These are phyloP conservation scores for Anthophora plumipes DNA, from an alignment of 2,888 invertebrate genomes.

Conservation along the genomic window DNA sequence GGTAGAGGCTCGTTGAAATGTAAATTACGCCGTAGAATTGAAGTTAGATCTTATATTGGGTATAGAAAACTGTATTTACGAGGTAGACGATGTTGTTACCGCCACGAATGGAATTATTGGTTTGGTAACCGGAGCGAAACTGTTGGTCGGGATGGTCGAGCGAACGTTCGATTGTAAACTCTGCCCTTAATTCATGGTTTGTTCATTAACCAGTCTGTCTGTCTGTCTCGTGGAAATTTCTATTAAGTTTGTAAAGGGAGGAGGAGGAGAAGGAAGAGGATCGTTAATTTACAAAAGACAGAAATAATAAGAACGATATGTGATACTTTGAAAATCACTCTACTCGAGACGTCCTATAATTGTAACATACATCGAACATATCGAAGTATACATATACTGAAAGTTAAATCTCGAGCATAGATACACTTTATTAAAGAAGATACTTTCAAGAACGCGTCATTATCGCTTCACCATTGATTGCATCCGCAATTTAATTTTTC, in stretches of 20 bases:
- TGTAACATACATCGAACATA: neutral
- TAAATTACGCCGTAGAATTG: constrained; percentile 31
- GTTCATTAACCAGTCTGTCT: neutral
- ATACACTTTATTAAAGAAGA: neutral
- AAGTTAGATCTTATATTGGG: constrained; percentile 31
- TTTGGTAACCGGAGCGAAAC: neutral
- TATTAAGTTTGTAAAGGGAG: neutral
- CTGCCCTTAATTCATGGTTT: neutral
- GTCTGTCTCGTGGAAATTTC: neutral
- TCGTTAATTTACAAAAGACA: neutral
- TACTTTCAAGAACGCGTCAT: constrained; percentile 6
- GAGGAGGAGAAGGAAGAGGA: too few species aligned
- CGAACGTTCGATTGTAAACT: constrained; percentile 2
- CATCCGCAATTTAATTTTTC: constrained; percentile 20
- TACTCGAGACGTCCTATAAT: neutral
- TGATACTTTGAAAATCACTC: neutral
- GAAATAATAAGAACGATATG: neutral
- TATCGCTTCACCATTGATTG: constrained; percentile 25
- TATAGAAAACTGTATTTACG: constrained; percentile 38
- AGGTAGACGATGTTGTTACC: constrained; percentile 34
- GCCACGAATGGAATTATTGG: constrained; percentile 22
- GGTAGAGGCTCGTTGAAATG: constrained; percentile 31
- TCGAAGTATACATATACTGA: neutral
- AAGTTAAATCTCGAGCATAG: neutral
- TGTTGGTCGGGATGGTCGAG: neutral